phyloP scores from a whole-genome alignment of 2,113 vertebrate species.

The Taurulus bubalis region DNA sequence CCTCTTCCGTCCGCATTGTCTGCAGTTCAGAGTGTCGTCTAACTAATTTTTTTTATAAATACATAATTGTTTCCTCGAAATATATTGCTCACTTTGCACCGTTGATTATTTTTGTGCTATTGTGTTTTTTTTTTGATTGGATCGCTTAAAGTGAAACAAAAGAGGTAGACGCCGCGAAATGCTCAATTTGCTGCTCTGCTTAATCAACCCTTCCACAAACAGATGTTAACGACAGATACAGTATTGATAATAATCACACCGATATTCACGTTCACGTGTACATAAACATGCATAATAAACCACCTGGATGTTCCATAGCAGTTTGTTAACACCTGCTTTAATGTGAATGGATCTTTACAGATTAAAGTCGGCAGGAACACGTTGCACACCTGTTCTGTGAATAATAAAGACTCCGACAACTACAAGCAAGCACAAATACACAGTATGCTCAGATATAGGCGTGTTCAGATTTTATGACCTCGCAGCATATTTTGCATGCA shows the following conservation, averaged over 20 bases:
- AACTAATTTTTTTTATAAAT: neutral
- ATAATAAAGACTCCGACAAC: neutral
- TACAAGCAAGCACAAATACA: neutral
- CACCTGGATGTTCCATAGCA: neutral
- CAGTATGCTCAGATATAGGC: neutral
- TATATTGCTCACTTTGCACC: neutral
- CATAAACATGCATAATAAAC: neutral
- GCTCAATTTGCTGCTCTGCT: neutral
- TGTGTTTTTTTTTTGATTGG: neutral
- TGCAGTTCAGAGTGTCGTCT: neutral
- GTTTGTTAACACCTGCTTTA: neutral
- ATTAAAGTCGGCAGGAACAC: neutral
- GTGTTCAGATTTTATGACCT: neutral
- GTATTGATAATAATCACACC: neutral
- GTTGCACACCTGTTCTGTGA: slow-evolving; percentile 3
- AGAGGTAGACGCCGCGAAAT: neutral
- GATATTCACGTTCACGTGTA: neutral
- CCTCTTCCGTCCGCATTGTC: neutral
- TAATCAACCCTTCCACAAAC: neutral
- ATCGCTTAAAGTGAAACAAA: neutral
- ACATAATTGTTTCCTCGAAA: neutral
- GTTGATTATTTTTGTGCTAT: neutral
- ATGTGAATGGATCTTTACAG: neutral
- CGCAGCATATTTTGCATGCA: neutral
- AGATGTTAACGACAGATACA: slow-evolving; percentile 5